A percentile compares a stretch with the other conserved stretches of the same genome.
Conservation (phyloP, 2,797 vertebrate species). For the Lepidocolaptes lacrymiger region DNA sequence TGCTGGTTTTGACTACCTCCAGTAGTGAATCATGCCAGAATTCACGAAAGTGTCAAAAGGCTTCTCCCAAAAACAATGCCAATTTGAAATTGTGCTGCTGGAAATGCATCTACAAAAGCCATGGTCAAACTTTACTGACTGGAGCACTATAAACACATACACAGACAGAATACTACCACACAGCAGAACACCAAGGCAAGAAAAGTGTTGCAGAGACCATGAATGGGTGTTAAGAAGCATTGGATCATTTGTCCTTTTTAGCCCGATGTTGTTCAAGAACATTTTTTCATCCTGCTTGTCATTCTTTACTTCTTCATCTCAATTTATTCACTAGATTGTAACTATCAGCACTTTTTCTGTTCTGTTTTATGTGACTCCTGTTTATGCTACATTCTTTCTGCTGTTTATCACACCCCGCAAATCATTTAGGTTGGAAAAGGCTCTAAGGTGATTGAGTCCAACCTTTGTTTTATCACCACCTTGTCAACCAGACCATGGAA, state of each 20-base stretch:
- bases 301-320: not conserved
- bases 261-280: not conserved
- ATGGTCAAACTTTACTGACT: not conserved
- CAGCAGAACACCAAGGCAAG: not conserved
- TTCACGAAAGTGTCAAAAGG: not conserved
- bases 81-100: not conserved
- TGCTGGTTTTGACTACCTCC: not conserved
- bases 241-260: not conserved
- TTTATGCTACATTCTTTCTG: not conserved
- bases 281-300: not conserved
- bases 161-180: not conserved
- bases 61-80: not conserved
- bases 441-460: not conserved
- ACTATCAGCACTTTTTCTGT: not conserved
- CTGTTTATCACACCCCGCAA: not conserved
- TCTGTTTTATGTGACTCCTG: not conserved
- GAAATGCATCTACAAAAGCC: not conserved
- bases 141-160: not conserved
- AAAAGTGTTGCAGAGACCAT: not conserved
- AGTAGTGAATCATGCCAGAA: not conserved
- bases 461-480: too few relatives aligned
- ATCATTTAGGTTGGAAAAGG: not conserved
- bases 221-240: not conserved
- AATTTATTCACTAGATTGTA: not conserved
- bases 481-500: not conserved